phyloP scores from a whole-genome alignment of 2,888 invertebrate genomes.

The Drosophila cognata region DNA sequence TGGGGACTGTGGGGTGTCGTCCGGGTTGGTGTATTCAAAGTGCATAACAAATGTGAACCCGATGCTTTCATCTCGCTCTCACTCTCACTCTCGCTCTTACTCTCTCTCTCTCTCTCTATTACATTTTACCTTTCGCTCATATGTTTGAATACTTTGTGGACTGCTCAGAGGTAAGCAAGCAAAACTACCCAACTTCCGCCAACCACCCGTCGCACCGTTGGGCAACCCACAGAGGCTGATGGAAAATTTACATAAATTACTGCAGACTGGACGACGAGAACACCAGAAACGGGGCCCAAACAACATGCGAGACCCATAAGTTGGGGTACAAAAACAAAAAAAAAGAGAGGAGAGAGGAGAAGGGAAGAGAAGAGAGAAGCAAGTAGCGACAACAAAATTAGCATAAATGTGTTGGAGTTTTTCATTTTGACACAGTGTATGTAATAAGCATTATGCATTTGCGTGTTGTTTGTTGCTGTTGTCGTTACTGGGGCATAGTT shows the following conservation, averaged over 20 bases:
- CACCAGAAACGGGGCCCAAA: slow-evolving; percentile 47
- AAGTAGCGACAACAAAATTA: slow-evolving; percentile 48
- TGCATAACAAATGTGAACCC: slow-evolving; percentile 56
- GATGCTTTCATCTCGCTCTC: slow-evolving; percentile 8
- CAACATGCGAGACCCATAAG: slow-evolving; percentile 54
- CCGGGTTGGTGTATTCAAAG: slow-evolving; percentile 44
- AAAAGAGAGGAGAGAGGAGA: slow-evolving; percentile 3
- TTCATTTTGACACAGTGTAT: slow-evolving; percentile 62
- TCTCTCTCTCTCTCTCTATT: background rate
- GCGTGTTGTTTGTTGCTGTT: slow-evolving; percentile 51
- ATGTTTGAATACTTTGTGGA: background rate
- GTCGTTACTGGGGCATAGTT: slow-evolving; percentile 42
- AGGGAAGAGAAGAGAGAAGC: background rate
- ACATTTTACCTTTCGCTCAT: background rate
- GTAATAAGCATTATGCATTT: slow-evolving; percentile 65
- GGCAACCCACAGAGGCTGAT: slow-evolving; percentile 60
- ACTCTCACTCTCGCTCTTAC: background rate
- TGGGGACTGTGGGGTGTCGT: background rate
- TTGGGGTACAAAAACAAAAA: slow-evolving; percentile 11
- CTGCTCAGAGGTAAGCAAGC: background rate
- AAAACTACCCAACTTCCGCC: background rate
- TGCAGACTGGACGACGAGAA: slow-evolving; percentile 45
- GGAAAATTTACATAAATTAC: slow-evolving; percentile 78
- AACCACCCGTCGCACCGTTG: background rate
- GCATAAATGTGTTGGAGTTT: slow-evolving; percentile 64